These are phyloP conservation scores for Sebastiscus tertius DNA, from an alignment of 2,797 vertebrate species.

Conservation along the genomic window DNA sequence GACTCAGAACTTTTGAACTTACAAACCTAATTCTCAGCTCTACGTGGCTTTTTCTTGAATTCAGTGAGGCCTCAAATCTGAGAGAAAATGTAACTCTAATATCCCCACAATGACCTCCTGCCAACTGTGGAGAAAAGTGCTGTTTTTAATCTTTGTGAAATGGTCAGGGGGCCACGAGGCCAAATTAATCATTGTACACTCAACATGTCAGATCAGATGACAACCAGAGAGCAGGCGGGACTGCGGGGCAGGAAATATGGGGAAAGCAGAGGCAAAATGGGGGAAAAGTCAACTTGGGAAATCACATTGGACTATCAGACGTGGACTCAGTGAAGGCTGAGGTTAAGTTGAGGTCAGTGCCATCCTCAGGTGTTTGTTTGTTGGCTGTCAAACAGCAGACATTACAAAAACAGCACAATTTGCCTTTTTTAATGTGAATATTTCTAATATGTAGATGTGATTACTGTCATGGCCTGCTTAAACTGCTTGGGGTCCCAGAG, in stretches of 20 bases:
- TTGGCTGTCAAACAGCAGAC: neutral
- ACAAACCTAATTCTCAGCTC: neutral
- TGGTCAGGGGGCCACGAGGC: slow-evolving; percentile 27
- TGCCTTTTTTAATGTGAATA: neutral
- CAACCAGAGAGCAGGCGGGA: slow-evolving; percentile 14
- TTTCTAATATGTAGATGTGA: neutral
- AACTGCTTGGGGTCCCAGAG: neutral
- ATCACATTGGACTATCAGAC: slow-evolving; percentile 27
- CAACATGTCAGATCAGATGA: slow-evolving; percentile 48
- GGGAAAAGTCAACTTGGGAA: slow-evolving; percentile 23
- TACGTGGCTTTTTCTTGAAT: neutral
- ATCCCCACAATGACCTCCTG: neutral
- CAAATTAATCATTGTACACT: slow-evolving; percentile 59
- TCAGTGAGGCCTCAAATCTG: neutral
- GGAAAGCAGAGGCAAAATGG: neutral
- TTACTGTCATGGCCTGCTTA: neutral
- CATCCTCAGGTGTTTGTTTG: slow-evolving; percentile 5
- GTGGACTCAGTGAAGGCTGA: slow-evolving; percentile 19
- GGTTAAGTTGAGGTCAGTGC: slow-evolving; percentile 10
- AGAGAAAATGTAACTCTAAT: neutral
- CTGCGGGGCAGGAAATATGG: neutral
- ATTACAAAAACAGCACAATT: neutral
- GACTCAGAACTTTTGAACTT: neutral
- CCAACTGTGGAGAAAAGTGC: neutral
- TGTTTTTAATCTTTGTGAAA: slow-evolving; percentile 13